Percentiles rank a stretch among this genome's conserved stretches.
Conservation (phyloP, 2,797 vertebrate species). For the Bradypodion ventrale region DNA sequence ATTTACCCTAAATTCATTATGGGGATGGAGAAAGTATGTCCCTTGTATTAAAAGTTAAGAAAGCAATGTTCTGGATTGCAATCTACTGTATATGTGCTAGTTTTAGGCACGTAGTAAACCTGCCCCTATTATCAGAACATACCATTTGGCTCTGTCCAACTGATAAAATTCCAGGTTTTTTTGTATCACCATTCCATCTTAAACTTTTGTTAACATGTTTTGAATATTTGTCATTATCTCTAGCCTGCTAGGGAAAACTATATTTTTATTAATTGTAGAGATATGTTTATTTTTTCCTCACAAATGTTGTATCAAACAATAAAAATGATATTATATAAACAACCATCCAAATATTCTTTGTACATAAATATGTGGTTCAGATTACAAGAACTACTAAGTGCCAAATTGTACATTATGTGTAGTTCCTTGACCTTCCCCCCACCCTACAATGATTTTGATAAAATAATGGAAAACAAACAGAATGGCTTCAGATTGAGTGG, state of each 20-base stretch:
- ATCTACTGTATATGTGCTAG: too few species aligned
- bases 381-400: background rate
- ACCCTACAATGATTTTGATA: background rate
- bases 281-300: too few species aligned
- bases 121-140: too few species aligned
- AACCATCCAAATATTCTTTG: background rate
- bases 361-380: background rate
- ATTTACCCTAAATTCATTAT: too few species aligned
- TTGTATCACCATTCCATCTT: background rate
- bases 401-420: too few species aligned
- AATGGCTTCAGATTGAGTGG: background rate
- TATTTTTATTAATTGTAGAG: background rate
- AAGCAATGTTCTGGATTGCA: too few species aligned
- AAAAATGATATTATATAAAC: background rate
- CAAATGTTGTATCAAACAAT: background rate
- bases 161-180: too few species aligned
- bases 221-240: background rate
- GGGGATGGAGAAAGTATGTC: too few species aligned
- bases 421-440: too few species aligned
- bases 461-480: background rate
- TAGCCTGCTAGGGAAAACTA: background rate
- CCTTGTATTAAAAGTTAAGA: too few species aligned
- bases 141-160: too few species aligned
- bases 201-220: background rate
- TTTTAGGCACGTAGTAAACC: too few species aligned